Conservation (phyloP, 2,888 invertebrate species). For the Erebia palarica region DNA sequence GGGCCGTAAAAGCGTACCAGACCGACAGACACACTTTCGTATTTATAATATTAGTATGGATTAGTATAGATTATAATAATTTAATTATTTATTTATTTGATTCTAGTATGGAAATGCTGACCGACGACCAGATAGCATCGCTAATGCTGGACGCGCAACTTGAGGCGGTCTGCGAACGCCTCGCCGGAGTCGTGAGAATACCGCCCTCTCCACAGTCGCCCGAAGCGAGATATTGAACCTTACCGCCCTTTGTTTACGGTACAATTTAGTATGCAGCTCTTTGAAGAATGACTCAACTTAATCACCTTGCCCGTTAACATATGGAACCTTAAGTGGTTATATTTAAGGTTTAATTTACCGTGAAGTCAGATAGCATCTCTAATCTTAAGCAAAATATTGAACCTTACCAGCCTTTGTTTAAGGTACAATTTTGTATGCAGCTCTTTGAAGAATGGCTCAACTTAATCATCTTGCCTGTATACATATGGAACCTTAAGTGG, state of each 20-base stretch:
- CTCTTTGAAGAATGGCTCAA: background rate
- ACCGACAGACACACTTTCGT: too few species aligned
- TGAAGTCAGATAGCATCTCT: too few species aligned
- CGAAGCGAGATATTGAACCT: constrained; percentile 41
- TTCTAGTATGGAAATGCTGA: constrained; percentile 87
- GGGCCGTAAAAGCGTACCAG: too few species aligned
- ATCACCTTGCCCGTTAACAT: background rate
- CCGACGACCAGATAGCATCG: constrained; percentile 88
- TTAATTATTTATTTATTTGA: constrained; percentile 53
- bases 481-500: too few species aligned
- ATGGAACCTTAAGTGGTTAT: background rate
- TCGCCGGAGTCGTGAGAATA: constrained; percentile 73
- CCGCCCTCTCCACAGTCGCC: constrained; percentile 52
- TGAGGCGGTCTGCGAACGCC: constrained; percentile 86
- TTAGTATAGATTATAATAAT: too few species aligned
- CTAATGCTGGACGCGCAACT: constrained; percentile 88
- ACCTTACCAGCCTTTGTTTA: background rate
- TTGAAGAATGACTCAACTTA: background rate
- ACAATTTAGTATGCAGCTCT: constrained; percentile 6
- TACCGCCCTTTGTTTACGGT: constrained; percentile 18
- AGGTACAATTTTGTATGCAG: background rate
- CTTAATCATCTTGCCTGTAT: background rate
- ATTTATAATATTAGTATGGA: too few species aligned
- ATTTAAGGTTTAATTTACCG: background rate
- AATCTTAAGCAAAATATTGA: background rate